Percentiles rank a stretch among this genome's conserved stretches.
phyloP scores from a whole-genome alignment of 2,113 vertebrate species.

The Cariama cristata region DNA sequence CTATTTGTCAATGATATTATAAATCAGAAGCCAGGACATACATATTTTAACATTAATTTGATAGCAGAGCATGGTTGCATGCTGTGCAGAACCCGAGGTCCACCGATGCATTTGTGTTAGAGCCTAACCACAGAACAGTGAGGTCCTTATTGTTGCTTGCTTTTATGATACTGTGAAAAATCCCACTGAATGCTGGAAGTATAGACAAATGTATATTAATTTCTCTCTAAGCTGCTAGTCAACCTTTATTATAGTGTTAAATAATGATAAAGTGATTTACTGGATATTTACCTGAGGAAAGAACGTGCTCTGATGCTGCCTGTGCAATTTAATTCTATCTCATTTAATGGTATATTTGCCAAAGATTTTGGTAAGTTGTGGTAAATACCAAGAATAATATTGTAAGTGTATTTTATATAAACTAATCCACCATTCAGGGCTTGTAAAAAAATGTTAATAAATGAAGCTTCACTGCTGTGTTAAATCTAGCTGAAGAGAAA shows the following conservation, averaged over 20 bases:
- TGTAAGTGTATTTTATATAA: neutral
- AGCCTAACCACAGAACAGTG: neutral
- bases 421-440: neutral
- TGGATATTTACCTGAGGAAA: neutral
- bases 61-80: neutral
- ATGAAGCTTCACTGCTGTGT: neutral
- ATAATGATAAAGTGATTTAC: neutral
- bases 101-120: neutral
- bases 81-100: neutral
- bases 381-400: neutral
- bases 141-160: neutral
- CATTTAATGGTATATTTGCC: neutral
- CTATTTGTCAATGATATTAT: constrained; percentile 46
- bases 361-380: neutral
- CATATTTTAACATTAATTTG: constrained; percentile 60
- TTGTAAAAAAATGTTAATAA: neutral
- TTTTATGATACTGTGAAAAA: neutral
- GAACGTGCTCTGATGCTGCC: neutral
- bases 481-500: neutral
- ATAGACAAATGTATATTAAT: neutral
- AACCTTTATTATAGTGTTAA: neutral
- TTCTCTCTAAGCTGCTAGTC: neutral
- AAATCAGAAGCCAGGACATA: constrained; percentile 57
- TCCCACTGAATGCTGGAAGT: neutral
- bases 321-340: neutral